These are phyloP conservation scores for Phymatocera aterrima DNA, from an alignment of 2,888 invertebrate species.

Conservation along the genomic window DNA sequence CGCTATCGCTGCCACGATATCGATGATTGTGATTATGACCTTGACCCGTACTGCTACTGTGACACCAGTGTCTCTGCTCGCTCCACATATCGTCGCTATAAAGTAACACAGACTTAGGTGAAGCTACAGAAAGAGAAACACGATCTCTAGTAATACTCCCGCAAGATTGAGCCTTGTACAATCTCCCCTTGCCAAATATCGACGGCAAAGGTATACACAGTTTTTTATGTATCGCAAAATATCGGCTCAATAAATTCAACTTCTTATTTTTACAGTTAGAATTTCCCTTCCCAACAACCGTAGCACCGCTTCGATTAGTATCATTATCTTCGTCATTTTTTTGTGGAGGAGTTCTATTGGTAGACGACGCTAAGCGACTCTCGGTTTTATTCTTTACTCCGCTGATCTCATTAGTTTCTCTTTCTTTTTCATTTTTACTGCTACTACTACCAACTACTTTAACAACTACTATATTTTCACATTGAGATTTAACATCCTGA, in stretches of 20 bases:
- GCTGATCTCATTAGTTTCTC: background rate
- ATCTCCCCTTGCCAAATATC: constrained; percentile 76
- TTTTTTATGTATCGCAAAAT: constrained; percentile 83
- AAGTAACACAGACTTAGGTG: constrained; percentile 68
- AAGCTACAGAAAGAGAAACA: constrained; percentile 73
- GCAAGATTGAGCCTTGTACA: constrained; percentile 81
- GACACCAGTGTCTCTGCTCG: constrained; percentile 73
- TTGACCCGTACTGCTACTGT: too few relatives aligned
- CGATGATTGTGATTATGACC: too few relatives aligned
- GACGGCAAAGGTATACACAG: constrained; percentile 80
- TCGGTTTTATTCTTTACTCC: too few relatives aligned
- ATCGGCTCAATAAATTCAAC: constrained; percentile 80
- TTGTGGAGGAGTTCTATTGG: background rate
- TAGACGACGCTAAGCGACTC: too few relatives aligned
- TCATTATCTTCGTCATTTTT: constrained; percentile 48
- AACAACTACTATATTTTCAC: constrained; percentile 9
- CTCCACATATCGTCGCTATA: constrained; percentile 71
- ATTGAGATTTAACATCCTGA: constrained; percentile 16
- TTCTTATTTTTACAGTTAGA: constrained; percentile 73
- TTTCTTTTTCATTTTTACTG: background rate
- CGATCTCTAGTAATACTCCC: constrained; percentile 78
- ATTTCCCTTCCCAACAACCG: constrained; percentile 63
- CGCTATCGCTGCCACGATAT: constrained; percentile 74
- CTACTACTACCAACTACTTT: background rate
- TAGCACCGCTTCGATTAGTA: constrained; percentile 58